Base-by-base conservation (phyloP, 2,888 invertebrate genomes). In the Andrena marginata region DNA sequence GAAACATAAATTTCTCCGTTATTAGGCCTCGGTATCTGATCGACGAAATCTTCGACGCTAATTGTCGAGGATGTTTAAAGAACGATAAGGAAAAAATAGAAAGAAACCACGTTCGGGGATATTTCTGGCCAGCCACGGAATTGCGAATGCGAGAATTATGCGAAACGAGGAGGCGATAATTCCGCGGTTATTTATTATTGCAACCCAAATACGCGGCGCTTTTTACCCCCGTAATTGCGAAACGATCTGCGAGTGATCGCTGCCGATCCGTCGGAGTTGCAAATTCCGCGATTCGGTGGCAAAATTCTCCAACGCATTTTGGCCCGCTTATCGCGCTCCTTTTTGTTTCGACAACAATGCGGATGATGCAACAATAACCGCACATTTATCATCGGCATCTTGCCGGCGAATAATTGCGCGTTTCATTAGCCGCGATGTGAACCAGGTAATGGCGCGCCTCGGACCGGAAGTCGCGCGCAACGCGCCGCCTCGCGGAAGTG, bases 361-460 rank as follows among this genome's bases (percentile, higher is more conserved):
- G 7, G 33, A 72, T 65, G 74, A 76, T 16, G 68, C 76, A 72
- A 76, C 80, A 26, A 72, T 75, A 68, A 71, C 60, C n/a, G 64
- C 48, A 29, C 80, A 51, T 80, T 80, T 80, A 80, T 80, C 80
- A 69, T 29, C 60, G 60, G 26, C 72, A 51, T 72, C 72, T 75
- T 48, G 54, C 60, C 64, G 35, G 13, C n/a, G 80, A 81, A 67
- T 80, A 76, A 82, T 80, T 60, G 51, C 71, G 75, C 33, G 42
- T 68, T 64, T 64, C 49, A 63, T 75, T 62, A 71, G 71, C 62
- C 29, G 20, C 69, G 13, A 59, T 51, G 65, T 2, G 26, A 59
- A 49, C 33, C 33, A n/a, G 33, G 20, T 75, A 60, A 70, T 60
- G 29, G 49, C 29, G 4, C 49, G 6, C 1, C 26, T n/a, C 33